Conservation (phyloP, 2,888 invertebrate species). For the Clepsis dumicolana region DNA sequence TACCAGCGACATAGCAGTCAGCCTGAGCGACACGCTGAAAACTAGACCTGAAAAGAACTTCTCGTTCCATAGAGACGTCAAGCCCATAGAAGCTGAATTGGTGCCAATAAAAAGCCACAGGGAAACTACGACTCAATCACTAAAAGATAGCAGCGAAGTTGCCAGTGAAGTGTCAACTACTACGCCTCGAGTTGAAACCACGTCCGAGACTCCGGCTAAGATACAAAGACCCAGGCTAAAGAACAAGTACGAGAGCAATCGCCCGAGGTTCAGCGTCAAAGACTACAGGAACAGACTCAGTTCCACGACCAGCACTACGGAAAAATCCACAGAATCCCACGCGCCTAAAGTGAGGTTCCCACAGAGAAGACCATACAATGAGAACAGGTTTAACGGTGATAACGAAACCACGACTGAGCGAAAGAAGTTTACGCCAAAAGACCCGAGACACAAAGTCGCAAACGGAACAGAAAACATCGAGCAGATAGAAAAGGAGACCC, state of each 20-base stretch:
- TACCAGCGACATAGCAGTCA: slow-evolving; percentile 80
- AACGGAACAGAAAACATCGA: slow-evolving; percentile 68
- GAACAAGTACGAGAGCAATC: slow-evolving; percentile 86
- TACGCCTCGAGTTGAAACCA: slow-evolving; percentile 64
- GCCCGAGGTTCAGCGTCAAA: slow-evolving; percentile 92
- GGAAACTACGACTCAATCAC: slow-evolving; percentile 64
- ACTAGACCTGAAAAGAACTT: slow-evolving; percentile 67
- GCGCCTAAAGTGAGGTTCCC: slow-evolving; percentile 79
- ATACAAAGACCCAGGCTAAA: slow-evolving; percentile 72
- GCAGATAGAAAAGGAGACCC: slow-evolving; percentile 67
- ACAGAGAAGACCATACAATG: slow-evolving; percentile 76
- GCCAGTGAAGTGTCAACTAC: slow-evolving; percentile 62
- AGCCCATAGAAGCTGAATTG: slow-evolving; percentile 76
- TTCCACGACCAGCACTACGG: slow-evolving; percentile 82
- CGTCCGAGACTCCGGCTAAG: slow-evolving; percentile 62
- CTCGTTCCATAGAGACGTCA: slow-evolving; percentile 78
- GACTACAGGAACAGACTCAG: slow-evolving; percentile 90
- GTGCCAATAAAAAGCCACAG: slow-evolving; percentile 56
- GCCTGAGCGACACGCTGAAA: slow-evolving; percentile 66
- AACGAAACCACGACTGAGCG: slow-evolving; percentile 78
- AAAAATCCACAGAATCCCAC: slow-evolving; percentile 66
- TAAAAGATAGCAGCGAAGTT: slow-evolving; percentile 54
- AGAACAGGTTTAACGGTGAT: slow-evolving; percentile 62
- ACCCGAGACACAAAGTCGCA: slow-evolving; percentile 67
- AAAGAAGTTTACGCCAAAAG: slow-evolving; percentile 84